phyloP scores from a whole-genome alignment of 2,888 invertebrate species.

The Napeogenes inachia region DNA sequence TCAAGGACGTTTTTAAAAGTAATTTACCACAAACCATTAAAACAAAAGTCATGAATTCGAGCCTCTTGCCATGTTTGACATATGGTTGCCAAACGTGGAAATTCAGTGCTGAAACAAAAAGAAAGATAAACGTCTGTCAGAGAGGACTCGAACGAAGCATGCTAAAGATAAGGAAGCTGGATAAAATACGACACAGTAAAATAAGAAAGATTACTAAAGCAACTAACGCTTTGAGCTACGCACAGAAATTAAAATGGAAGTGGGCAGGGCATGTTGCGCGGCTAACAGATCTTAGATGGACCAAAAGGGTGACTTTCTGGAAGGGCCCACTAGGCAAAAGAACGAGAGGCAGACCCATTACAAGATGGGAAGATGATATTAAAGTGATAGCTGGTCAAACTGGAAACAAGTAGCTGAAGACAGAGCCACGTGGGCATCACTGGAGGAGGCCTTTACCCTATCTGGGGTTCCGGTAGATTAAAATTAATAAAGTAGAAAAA shows the following conservation, averaged over 20 bases:
- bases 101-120: neutral
- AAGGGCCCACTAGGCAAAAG: neutral
- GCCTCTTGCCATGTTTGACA: conserved; percentile 11
- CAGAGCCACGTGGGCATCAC: neutral
- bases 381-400: neutral
- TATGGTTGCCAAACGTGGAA: conserved; percentile 12
- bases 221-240: conserved; percentile 3
- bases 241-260: conserved; percentile 4
- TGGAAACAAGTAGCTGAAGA: neutral
- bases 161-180: conserved; percentile 15
- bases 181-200: conserved; percentile 18
- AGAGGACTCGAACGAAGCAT: conserved; percentile 18
- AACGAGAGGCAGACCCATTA: neutral
- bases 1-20: conserved; percentile 17
- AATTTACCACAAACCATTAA: conserved; percentile 4
- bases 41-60: conserved; percentile 7
- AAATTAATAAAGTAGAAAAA: too few species aligned
- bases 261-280: conserved; percentile 8
- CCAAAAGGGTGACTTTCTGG: conserved; percentile 1
- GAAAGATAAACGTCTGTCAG: conserved; percentile 7
- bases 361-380: neutral
- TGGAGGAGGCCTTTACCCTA: too few species aligned
- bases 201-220: conserved; percentile 13
- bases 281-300: neutral
- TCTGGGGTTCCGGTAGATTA: too few species aligned